Evolutionary conservation across 2,797 vertebrate genomes (phyloP), one percentile per base, ranked within the genome.

Genomic region (Silurus lanzhouensis): DNA sequence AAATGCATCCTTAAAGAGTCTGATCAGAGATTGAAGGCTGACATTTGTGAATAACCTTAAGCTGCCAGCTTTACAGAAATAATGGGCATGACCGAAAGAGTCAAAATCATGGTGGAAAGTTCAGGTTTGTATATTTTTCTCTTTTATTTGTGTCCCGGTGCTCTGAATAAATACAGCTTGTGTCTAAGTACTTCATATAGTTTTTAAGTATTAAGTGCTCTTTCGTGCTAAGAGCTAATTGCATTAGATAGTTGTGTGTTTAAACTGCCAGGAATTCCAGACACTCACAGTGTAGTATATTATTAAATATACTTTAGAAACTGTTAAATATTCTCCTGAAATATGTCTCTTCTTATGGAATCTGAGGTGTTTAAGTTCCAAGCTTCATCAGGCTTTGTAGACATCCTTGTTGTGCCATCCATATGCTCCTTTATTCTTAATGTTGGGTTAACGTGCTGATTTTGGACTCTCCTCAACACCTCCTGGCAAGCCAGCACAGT

Each of bases 401-500:
- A 88, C 71, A n/a, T 17, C 19, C 85, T 70, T 77, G 81, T 76
- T 81, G 85, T 61, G 86, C 48, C 25, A 31, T 31, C 88, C 87
- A 88, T 88, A 89, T 88, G 88, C 71, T 86, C 38, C 82, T 83
- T 78, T 17, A 25, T 38, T n/a, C 67, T 58, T 79, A 71, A 12
- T 38, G 10, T 64, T 84, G 83, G 25, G 52, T 19, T 74, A 81
- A 84, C 77, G 61, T 14, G 52, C 22, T 10, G 13, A 9, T 68
- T 55, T 86, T 84, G 74, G 70, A 74, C 46, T 48, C 83, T 78
- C 19, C 27, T 87, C 80, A 83, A 27, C 48, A 79, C 57, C 58
- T 83, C 52, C 64, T 83, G 83, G 85, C 68, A 58, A n/a, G 64
- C 44, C 9, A 1, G 72, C 75, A 46, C 82, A 79, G 77, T 74